These are phyloP conservation scores for Drosophila nikananu DNA, from an alignment of 1,140 invertebrate genomes.

Conservation along the genomic window DNA sequence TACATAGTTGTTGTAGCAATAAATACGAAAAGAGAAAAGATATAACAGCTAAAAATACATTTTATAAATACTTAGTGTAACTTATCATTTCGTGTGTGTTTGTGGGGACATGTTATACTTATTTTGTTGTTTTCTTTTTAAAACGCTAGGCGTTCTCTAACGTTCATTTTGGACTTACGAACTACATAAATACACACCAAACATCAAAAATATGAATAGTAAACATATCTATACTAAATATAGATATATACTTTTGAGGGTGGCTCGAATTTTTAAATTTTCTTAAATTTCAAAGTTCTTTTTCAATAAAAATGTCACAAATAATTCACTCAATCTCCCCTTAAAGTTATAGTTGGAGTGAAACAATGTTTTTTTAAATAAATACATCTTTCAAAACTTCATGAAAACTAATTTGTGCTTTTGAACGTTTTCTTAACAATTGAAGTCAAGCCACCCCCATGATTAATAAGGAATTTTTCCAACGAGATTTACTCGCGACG, in stretches of 20 bases:
- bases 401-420: slow-evolving; percentile 6
- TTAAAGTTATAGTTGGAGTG: not conserved
- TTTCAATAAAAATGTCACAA: not conserved
- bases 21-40: slow-evolving; percentile 49
- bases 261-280: slow-evolving; percentile 8
- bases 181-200: slow-evolving; percentile 82
- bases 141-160: slow-evolving; percentile 82
- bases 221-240: slow-evolving; percentile 25
- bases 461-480: slow-evolving; percentile 10
- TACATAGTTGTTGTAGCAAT: slow-evolving; percentile 55
- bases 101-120: slow-evolving; percentile 23
- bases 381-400: not conserved
- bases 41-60: slow-evolving; percentile 64
- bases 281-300: not conserved
- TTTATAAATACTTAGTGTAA: slow-evolving; percentile 58
- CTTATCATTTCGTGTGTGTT: slow-evolving; percentile 40
- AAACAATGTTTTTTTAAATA: not conserved
- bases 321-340: not conserved
- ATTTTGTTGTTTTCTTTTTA: slow-evolving; percentile 59
- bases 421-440: not conserved
- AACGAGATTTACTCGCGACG: slow-evolving; percentile 73
- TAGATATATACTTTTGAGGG: slow-evolving; percentile 1
- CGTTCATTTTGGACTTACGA: slow-evolving; percentile 67
- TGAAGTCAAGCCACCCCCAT: slow-evolving; percentile 12
- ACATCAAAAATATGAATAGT: slow-evolving; percentile 76